phyloP scores from a whole-genome alignment of 2,113 vertebrate species.

The Neofelis nebulosa region DNA sequence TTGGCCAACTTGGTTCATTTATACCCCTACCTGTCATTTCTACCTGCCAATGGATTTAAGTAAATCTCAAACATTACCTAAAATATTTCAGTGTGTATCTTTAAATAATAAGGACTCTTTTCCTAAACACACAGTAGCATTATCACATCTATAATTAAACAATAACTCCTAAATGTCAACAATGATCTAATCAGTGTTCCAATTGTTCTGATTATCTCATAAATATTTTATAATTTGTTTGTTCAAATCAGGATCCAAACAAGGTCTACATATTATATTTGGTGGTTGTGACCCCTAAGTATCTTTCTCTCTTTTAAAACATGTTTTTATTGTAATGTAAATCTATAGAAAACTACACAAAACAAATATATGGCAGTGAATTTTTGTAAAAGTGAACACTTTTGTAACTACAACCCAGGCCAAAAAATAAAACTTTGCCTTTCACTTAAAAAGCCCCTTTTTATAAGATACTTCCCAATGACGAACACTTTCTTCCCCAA shows the following conservation, averaged over 20 bases:
- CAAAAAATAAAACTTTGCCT: not conserved
- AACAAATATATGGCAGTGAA: not conserved
- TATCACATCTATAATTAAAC: not conserved
- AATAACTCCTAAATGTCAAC: not conserved
- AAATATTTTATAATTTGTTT: slow-evolving; percentile 16
- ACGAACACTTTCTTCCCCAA: not conserved
- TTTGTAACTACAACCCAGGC: not conserved
- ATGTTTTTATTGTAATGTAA: not conserved
- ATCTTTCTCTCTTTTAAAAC: not conserved
- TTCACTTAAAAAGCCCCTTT: not conserved
- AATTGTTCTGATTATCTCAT: not conserved
- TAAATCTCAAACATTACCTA: not conserved
- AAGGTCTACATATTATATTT: not conserved
- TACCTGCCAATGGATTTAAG: not conserved
- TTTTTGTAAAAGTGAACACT: not conserved
- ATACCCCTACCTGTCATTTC: not conserved
- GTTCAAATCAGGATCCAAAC: not conserved
- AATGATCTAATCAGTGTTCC: slow-evolving; percentile 21
- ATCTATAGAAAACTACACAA: not conserved
- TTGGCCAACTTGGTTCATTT: not conserved
- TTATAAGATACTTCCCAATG: not conserved
- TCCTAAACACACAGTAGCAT: not conserved
- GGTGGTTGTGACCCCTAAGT: not conserved
- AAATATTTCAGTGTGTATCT: slow-evolving; percentile 1
- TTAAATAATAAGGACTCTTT: not conserved